Conservation (phyloP, 2,113 vertebrate genomes). For the Stegastes partitus region DNA sequence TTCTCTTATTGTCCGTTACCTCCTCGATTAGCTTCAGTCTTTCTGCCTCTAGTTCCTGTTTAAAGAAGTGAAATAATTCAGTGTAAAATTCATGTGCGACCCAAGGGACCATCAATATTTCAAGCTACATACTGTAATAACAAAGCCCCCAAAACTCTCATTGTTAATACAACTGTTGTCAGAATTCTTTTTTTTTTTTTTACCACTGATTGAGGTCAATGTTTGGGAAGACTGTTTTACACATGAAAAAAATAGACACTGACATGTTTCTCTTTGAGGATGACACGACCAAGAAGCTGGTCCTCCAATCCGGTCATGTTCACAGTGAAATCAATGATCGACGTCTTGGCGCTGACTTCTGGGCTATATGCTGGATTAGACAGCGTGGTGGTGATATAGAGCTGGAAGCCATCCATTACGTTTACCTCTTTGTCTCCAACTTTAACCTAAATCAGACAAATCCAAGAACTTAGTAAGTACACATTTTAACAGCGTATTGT, state of each 20-base stretch:
- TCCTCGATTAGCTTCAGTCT: slow-evolving; percentile 89
- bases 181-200: no score
- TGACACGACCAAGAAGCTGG: slow-evolving; percentile 91
- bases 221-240: background rate
- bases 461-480: background rate
- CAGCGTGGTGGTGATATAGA: slow-evolving; percentile 91
- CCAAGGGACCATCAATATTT: background rate
- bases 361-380: slow-evolving; percentile 92
- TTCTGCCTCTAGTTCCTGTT: slow-evolving; percentile 91
- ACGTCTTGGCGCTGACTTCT: slow-evolving; percentile 90
- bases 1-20: slow-evolving; percentile 90
- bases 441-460: slow-evolving; percentile 86
- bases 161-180: background rate
- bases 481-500: background rate
- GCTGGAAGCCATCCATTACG: slow-evolving; percentile 89
- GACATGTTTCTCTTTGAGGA: slow-evolving; percentile 91
- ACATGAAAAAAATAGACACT: slow-evolving; percentile 4
- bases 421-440: slow-evolving; percentile 92
- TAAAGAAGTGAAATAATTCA: background rate
- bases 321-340: slow-evolving; percentile 93
- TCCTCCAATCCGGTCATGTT: slow-evolving; percentile 93
- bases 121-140: background rate
- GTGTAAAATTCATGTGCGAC: background rate
- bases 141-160: background rate
- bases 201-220: background rate